A percentile compares a stretch with the other conserved stretches of the same genome.
phyloP scores from a whole-genome alignment of 2,113 vertebrate genomes.

The Mormoops blainvillei region DNA sequence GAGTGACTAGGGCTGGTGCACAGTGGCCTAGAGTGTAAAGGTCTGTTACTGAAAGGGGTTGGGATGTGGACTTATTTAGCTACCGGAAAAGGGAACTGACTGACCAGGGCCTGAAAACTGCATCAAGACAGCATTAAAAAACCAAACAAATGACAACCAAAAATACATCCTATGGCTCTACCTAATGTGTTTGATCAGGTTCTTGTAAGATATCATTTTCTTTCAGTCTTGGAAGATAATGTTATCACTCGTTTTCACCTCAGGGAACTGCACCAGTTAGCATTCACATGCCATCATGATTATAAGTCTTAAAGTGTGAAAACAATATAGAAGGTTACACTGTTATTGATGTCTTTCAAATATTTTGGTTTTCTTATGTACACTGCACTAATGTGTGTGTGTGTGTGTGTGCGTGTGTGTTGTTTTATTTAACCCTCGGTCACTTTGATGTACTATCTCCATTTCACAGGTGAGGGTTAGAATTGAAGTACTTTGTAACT shows the following conservation, averaged over 20 bases:
- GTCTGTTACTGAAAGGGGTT: background rate
- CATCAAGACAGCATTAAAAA: background rate
- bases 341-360: background rate
- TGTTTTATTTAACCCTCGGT: background rate
- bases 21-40: background rate
- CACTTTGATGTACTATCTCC: background rate
- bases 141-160: background rate
- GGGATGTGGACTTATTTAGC: background rate
- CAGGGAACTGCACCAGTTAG: background rate
- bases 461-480: background rate
- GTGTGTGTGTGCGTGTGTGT: background rate
- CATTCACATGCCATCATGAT: background rate
- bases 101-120: background rate
- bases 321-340: background rate
- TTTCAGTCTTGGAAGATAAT: background rate
- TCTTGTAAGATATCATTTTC: background rate
- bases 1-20: background rate
- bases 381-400: background rate
- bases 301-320: background rate
- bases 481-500: background rate
- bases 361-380: background rate
- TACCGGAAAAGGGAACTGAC: background rate
- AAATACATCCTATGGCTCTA: background rate
- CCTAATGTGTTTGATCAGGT: background rate
- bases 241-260: background rate